Conservation (phyloP, 2,113 vertebrate genomes). For the Rhadina sibilatrix region DNA sequence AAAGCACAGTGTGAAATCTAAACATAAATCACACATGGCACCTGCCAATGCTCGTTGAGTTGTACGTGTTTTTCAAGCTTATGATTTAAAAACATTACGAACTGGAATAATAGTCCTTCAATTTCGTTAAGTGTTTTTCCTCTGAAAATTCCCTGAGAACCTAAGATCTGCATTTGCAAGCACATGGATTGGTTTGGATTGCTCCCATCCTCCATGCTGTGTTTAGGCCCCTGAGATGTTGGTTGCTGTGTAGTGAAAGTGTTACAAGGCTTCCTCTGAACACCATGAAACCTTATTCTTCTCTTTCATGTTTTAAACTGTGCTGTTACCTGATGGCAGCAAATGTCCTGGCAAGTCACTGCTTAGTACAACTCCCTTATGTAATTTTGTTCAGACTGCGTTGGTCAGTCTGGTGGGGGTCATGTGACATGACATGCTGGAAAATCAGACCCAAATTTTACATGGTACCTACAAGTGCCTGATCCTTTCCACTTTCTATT, state of each 20-base stretch:
- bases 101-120: not conserved
- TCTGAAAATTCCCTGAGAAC: not conserved
- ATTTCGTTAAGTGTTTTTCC: not conserved
- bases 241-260: not conserved
- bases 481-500: not conserved
- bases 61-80: not conserved
- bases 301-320: not conserved
- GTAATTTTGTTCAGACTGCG: not conserved
- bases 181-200: not conserved
- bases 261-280: not conserved
- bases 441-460: not conserved
- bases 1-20: slow-evolving; percentile 40
- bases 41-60: not conserved
- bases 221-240: not conserved
- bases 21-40: slow-evolving; percentile 30
- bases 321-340: not conserved
- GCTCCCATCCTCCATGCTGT: not conserved
- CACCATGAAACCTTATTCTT: not conserved
- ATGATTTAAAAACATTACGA: not conserved
- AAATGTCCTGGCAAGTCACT: not conserved
- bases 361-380: not conserved
- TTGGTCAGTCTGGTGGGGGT: not conserved
- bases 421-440: not conserved
- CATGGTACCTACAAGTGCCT: rapidly evolving
- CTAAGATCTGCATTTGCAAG: not conserved